Evolutionary conservation across 2,113 vertebrate genomes (phyloP), one percentile per base, ranked within the genome.

Genomic region (Clarias gariepinus): DNA sequence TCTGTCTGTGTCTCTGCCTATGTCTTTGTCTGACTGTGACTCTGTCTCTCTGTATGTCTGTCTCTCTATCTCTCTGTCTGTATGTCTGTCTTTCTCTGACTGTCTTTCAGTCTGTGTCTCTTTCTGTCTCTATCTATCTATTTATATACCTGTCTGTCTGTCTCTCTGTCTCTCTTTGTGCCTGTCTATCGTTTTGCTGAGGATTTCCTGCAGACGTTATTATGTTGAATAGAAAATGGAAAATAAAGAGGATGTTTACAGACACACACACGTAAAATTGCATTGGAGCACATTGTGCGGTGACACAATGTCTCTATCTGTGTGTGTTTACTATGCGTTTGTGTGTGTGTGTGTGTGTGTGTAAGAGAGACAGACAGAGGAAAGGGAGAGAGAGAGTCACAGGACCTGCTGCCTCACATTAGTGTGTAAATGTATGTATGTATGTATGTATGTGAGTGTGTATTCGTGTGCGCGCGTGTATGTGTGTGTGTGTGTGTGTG

Each of bases 241-340:
- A 77, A 13, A 77, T 77, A 25, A 77, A 53, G 41, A 77, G 12
- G 73, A 81, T 81, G 58, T 81, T 81, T 81, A 63, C 79, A 33
- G 23, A 33, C 58, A 63, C 33, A 47, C 33, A n/a, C 80, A 81
- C 1, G 47, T 7, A 11, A 82, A 30, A 61, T 33, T 80, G 28
- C 19, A 19, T 9, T 57, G 57, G 78, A 33, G 4, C 77, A 30
- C n/a, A 19, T 21, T 12, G 15, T 55, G 76, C 52, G 5, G 10
- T 7, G n/a, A 53, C 77, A 57, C 8, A 53, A 15, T 61, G 19
- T 33, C 47, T 64, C 8, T n/a, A 12, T n/a, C 0, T 64, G 25
- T 64, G 25, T n/a, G 25, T 11, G 10, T 64, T 9, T n/a, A 10
- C n/a, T 64, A 10, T 64, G 25, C 25, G 63, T n/a, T 23, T 10